phyloP scores from a whole-genome alignment of 2,888 invertebrate species.

The Melanchra persicariae region DNA sequence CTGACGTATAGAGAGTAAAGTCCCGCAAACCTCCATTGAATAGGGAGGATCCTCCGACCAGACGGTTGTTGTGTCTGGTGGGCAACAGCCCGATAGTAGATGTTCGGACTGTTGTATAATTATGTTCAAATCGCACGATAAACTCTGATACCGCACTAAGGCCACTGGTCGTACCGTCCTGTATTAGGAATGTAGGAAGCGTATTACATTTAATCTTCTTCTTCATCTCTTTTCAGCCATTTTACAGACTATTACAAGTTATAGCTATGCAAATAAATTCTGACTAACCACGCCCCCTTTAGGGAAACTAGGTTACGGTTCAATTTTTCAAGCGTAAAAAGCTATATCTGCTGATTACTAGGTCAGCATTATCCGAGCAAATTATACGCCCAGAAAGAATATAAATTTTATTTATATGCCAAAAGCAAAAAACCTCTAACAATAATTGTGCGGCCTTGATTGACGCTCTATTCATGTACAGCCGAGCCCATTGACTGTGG shows the following conservation, averaged over 20 bases:
- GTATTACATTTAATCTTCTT: constrained; percentile 8
- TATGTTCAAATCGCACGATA: no score
- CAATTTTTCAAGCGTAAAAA: constrained; percentile 40
- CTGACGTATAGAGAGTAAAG: no score
- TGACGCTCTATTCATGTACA: constrained; percentile 59
- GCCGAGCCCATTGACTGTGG: constrained; percentile 64
- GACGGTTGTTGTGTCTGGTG: no score
- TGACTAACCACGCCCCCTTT: constrained; percentile 27
- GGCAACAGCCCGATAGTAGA: no score
- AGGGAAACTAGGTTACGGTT: constrained; percentile 35
- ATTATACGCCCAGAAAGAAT: constrained; percentile 34
- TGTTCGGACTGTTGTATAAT: no score
- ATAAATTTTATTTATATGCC: constrained; percentile 35
- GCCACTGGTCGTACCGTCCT: no score
- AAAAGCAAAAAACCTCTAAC: constrained; percentile 47
- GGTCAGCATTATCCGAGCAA: constrained; percentile 38
- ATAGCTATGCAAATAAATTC: constrained; percentile 23
- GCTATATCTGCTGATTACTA: constrained; percentile 38
- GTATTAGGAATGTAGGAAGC: background rate
- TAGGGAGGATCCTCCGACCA: no score
- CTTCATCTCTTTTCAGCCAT: constrained; percentile 18
- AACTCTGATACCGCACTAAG: no score
- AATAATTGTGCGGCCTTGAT: constrained; percentile 64
- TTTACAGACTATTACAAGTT: constrained; percentile 2
- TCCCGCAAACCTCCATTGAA: no score